A percentile compares a stretch with the other conserved stretches of the same genome.
Evolutionary conservation across 2,113 vertebrate genomes (phyloP).

Genomic region (Anolis carolinensis): DNA sequence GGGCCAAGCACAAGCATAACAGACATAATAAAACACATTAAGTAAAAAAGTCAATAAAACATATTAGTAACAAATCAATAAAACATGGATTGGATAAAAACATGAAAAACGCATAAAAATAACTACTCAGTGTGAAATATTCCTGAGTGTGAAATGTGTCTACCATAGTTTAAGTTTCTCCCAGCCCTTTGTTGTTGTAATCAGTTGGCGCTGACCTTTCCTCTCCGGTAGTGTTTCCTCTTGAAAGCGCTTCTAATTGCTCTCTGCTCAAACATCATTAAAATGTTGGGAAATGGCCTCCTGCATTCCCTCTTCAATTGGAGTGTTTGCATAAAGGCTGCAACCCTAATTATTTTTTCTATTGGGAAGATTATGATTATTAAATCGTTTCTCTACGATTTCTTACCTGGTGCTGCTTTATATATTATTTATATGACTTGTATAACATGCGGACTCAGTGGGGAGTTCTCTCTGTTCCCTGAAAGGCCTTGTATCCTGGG

Average conservation of each 20-base stretch:
- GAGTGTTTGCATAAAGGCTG: conserved; percentile 39
- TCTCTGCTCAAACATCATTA: conserved; percentile 51
- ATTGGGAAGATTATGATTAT: conserved; percentile 21
- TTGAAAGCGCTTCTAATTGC: conserved; percentile 47
- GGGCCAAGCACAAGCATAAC: no score
- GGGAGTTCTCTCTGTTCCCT: background rate
- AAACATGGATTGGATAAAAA: no score
- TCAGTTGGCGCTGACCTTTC: conserved; percentile 39
- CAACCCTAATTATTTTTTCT: conserved; percentile 47
- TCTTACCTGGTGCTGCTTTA: background rate
- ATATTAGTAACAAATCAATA: no score
- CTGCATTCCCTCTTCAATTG: conserved; percentile 43
- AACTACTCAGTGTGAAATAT: no score
- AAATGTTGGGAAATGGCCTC: conserved; percentile 37
- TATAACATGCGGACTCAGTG: background rate
- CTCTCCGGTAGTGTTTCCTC: conserved; percentile 1
- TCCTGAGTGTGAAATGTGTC: no score
- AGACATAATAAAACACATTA: no score
- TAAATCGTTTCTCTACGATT: background rate
- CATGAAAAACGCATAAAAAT: no score
- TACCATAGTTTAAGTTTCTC: background rate
- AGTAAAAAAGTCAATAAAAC: no score
- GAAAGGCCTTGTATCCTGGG: background rate
- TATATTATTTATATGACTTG: background rate
- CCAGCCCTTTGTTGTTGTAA: conserved; percentile 1